These are phyloP conservation scores for Myotis brandtii DNA, from an alignment of 2,113 vertebrate genomes.

Conservation along the genomic window DNA sequence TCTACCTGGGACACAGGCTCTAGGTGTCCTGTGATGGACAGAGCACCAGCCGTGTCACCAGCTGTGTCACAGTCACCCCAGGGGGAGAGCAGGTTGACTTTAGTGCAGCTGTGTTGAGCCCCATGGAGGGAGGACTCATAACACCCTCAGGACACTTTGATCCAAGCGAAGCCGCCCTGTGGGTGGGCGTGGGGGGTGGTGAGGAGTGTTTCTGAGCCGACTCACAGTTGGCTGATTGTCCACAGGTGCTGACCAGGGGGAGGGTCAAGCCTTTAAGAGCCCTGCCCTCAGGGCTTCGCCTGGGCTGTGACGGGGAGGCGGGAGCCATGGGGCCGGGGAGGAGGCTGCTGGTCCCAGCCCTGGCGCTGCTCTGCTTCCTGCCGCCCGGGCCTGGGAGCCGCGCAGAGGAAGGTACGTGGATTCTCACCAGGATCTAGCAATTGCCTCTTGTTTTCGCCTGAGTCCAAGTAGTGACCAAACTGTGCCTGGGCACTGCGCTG, in stretches of 20 bases:
- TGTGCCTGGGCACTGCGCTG: background rate
- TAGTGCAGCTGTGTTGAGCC: too few relatives aligned
- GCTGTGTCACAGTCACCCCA: background rate
- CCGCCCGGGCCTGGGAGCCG: background rate
- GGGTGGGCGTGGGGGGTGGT: too few relatives aligned
- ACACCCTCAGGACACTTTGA: background rate
- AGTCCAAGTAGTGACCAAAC: background rate
- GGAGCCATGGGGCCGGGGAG: background rate
- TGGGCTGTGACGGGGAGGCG: background rate
- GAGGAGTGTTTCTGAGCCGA: background rate
- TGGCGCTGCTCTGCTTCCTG: background rate
- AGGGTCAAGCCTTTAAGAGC: background rate
- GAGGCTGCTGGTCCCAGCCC: background rate
- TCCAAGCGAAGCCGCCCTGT: background rate
- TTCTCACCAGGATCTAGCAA: background rate
- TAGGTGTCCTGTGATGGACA: background rate
- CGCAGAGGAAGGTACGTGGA: background rate
- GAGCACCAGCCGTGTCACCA: background rate
- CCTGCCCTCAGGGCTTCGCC: fast-evolving
- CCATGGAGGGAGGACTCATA: background rate
- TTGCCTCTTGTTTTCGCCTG: background rate
- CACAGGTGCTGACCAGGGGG: background rate
- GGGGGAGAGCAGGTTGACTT: background rate
- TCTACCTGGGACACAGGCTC: background rate
- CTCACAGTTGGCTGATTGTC: background rate